These are phyloP conservation scores for Pelodiscus sinensis DNA, from an alignment of 2,113 vertebrate genomes.

Conservation along the genomic window DNA sequence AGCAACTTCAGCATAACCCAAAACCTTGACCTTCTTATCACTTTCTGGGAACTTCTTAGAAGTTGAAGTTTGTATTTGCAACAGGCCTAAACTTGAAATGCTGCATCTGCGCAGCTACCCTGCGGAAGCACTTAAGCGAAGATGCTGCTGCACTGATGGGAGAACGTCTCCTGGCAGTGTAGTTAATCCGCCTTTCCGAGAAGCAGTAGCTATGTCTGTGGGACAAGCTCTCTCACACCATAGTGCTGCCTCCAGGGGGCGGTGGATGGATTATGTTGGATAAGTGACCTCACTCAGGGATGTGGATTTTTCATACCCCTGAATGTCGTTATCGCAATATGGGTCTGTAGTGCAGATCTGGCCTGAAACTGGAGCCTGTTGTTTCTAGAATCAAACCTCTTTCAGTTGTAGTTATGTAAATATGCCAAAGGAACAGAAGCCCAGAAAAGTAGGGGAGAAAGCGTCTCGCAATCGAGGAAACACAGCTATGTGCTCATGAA, in stretches of 20 bases:
- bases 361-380: background rate
- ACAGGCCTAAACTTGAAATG: too few species aligned
- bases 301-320: background rate
- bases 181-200: background rate
- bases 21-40: background rate
- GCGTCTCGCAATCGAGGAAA: background rate
- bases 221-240: background rate
- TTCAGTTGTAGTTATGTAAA: background rate
- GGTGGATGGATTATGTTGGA: background rate
- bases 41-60: background rate
- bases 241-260: background rate
- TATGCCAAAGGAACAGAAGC: background rate
- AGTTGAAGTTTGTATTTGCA: background rate
- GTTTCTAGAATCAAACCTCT: background rate
- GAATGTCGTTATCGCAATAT: background rate
- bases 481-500: background rate
- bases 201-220: background rate
- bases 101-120: too few species aligned
- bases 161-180: background rate
- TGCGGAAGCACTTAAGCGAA: background rate
- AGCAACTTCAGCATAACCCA: background rate
- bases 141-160: background rate
- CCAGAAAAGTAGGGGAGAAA: background rate
- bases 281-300: background rate
- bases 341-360: background rate